Evolutionary conservation across 2,888 invertebrate species (phyloP), one percentile per base, ranked within the genome.

Genomic region (Rugalucina vietnamica): DNA sequence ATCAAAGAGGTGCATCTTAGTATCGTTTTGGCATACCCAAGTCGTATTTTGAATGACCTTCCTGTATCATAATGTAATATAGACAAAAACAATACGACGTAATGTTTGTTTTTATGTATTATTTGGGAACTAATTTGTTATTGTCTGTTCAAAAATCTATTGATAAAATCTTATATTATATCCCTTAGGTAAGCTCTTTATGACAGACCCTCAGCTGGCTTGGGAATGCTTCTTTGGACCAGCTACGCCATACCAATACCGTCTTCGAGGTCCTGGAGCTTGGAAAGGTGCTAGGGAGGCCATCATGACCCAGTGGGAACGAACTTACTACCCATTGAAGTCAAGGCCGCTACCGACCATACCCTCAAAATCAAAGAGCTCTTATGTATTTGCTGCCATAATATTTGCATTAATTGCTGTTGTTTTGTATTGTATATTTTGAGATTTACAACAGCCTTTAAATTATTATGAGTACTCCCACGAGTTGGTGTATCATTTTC

Each of bases 261-360:
- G 95, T 18, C 90, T 95, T 12, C 82, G 81, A 49, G 96, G 96
- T 0, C 95, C 95, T 8, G 93, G 95, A 57, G 79, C 90, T 14
- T 95, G 95, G 95, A 69, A 84, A 3, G 95, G 95, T 8, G 95
- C 95, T 0, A 89, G 95, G 69, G 86, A 95, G 1, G 95, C 95
- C 24, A 95, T 96, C 54, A 69, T 94, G 74, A 93, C 92, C n/a
- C 90, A 91, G 79, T 92, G 91, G 93, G 91, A 93, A 32, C 84
- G 94, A 36, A 89, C 91, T 10, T 75, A 80, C 24, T 85, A 75
- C 36, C 90, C 91, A 0, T 65, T 93, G 21, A 81, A 82, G 32
- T 89, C 91, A 8, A 76, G 90, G 37, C 84, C 86, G n/a, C 43
- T 72, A 54, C 10, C 4, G 18, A 18, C 65, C 4, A 29, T n/a